Evolutionary conservation across 2,888 invertebrate genomes (phyloP).

Genomic region (Drosophila melanocephala): DNA sequence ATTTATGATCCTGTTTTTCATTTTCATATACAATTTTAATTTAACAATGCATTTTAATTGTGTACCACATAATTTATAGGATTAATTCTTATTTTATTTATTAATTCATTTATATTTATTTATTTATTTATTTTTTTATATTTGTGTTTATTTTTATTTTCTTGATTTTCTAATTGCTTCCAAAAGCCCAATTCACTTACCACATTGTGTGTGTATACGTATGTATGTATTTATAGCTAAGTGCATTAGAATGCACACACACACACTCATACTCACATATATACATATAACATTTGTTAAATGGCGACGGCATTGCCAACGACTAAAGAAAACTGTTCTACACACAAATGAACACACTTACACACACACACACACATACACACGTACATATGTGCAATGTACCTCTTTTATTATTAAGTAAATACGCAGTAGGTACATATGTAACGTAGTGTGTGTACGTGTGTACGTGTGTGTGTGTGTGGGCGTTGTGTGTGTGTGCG

Average conservation of each 20-base stretch:
- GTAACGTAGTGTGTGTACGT: background rate
- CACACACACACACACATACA: background rate
- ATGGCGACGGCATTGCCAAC: background rate
- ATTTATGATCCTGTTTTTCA: background rate
- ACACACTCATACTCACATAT: background rate
- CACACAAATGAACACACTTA: background rate
- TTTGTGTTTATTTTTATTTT: background rate
- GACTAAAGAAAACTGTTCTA: background rate
- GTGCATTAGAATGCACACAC: background rate
- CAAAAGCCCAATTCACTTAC: background rate
- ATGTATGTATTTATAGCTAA: background rate
- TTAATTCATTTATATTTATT: background rate
- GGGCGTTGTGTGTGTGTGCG: conserved; percentile 4
- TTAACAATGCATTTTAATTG: background rate
- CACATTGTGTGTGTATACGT: background rate
- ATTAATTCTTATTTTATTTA: background rate
- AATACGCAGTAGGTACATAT: background rate
- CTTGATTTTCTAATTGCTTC: background rate
- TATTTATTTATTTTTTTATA: background rate
- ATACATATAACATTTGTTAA: background rate
- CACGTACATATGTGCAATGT: background rate
- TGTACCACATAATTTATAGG: background rate
- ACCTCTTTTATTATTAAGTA: conserved; percentile 1
- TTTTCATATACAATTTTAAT: background rate
- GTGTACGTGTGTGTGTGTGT: conserved; percentile 2